phyloP scores from a whole-genome alignment of 2,888 invertebrate genomes.

The Scaptomyza caliginosa region DNA sequence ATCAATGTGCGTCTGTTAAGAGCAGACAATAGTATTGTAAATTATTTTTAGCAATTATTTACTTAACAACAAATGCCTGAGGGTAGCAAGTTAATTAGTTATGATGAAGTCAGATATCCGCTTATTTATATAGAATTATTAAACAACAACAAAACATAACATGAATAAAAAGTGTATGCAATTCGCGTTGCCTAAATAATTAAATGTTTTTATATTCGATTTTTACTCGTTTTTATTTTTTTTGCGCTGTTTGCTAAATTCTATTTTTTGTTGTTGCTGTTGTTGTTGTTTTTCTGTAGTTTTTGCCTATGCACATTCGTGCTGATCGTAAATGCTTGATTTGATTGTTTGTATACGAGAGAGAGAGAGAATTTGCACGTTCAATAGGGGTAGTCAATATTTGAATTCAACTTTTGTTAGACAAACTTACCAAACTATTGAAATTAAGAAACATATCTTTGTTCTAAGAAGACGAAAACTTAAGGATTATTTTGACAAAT shows the following conservation, averaged over 20 bases:
- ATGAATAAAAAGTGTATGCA: constrained; percentile 46
- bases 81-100: constrained; percentile 3
- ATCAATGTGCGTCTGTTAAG: constrained; percentile 35
- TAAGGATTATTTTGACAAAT: no score
- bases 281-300: neutral
- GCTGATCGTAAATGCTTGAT: constrained; percentile 72
- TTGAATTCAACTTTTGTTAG: neutral
- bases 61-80: constrained; percentile 39
- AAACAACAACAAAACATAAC: constrained; percentile 28
- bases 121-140: constrained; percentile 41
- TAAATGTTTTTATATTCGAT: constrained; percentile 47
- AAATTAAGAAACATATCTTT: no score
- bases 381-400: constrained; percentile 43
- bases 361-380: constrained; percentile 51
- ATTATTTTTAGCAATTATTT: constrained; percentile 71
- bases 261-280: no score
- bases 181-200: constrained; percentile 61
- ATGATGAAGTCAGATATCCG: constrained; percentile 2
- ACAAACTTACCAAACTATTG: neutral
- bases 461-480: no score
- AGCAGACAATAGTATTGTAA: constrained; percentile 41
- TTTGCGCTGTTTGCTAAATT: constrained; percentile 17
- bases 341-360: constrained; percentile 72
- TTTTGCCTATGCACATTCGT: constrained; percentile 59
- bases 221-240: constrained; percentile 18